phyloP scores from a whole-genome alignment of 2,888 invertebrate genomes.

The Zygaena filipendulae region DNA sequence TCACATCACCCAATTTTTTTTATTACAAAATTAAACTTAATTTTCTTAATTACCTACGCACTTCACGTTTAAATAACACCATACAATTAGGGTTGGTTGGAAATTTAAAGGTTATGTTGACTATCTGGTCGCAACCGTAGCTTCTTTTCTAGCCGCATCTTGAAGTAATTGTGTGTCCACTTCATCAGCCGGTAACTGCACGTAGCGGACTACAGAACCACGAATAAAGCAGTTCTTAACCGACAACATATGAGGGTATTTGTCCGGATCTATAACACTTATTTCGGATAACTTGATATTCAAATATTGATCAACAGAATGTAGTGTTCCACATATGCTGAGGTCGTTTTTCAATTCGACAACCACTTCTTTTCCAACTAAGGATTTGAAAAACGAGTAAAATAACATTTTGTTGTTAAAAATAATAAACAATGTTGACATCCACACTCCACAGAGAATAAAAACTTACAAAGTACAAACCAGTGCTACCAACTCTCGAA shows the following conservation, averaged over 20 bases:
- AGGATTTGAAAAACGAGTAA: conserved; percentile 98
- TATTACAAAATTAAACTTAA: no score
- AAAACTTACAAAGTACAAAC: no score
- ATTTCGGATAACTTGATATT: conserved; percentile 99
- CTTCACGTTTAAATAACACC: no score
- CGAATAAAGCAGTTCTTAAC: conserved; percentile 99
- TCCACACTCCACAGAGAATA: no score
- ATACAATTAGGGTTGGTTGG: no score
- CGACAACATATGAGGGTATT: conserved; percentile 98
- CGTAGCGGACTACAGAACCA: conserved; percentile 96
- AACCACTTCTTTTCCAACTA: conserved; percentile 98
- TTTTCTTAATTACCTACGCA: no score
- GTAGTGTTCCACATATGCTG: conserved; percentile 97
- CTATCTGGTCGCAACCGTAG: conserved; percentile 84
- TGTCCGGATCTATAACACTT: conserved; percentile 97
- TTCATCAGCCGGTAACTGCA: conserved; percentile 98
- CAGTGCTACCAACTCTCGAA: no score
- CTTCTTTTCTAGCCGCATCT: conserved; percentile 98
- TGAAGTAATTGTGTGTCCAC: conserved; percentile 98
- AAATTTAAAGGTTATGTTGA: conserved; percentile 32
- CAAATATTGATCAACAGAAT: conserved; percentile 99
- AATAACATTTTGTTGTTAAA: conserved; percentile 89
- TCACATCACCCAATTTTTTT: no score
- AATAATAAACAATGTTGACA: no score
- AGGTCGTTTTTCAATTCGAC: conserved; percentile 99